A percentile compares a stretch with the other conserved stretches of the same genome.
phyloP scores from a whole-genome alignment of 2,797 vertebrate genomes.

The Pseudopleuronectes americanus region DNA sequence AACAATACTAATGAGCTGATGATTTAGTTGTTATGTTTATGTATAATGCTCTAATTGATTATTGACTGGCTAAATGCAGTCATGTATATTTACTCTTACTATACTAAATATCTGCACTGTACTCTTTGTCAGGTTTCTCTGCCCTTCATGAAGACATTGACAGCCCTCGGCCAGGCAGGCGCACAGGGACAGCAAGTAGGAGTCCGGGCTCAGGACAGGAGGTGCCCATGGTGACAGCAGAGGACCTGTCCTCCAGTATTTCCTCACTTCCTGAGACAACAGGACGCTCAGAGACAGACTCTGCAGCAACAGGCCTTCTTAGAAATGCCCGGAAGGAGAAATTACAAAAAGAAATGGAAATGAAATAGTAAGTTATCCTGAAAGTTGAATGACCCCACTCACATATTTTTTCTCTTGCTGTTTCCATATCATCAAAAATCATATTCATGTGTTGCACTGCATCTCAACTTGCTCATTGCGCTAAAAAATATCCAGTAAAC shows the following conservation, averaged over 20 bases:
- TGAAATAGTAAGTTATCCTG: slow-evolving; percentile 78
- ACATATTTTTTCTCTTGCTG: neutral
- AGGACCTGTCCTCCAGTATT: slow-evolving; percentile 90
- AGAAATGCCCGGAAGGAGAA: slow-evolving; percentile 85
- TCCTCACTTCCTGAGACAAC: slow-evolving; percentile 87
- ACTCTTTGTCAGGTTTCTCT: slow-evolving; percentile 87
- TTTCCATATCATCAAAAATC: neutral
- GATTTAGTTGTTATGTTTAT: neutral
- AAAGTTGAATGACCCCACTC: neutral
- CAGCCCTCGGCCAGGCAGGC: slow-evolving; percentile 82
- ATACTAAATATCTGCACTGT: neutral
- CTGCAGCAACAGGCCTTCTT: slow-evolving; percentile 76
- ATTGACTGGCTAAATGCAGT: neutral
- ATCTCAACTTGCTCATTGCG: neutral
- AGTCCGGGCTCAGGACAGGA: slow-evolving; percentile 74
- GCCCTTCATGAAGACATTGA: slow-evolving; percentile 91
- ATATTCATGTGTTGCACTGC: neutral
- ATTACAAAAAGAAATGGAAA: slow-evolving; percentile 81
- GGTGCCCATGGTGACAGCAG: slow-evolving; percentile 91
- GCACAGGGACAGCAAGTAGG: slow-evolving; percentile 44
- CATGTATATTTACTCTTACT: neutral
- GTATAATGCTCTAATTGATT: no score
- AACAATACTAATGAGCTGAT: neutral
- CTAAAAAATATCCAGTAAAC: neutral
- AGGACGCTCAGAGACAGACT: slow-evolving; percentile 80